These are phyloP conservation scores for Spisula solida DNA, from an alignment of 2,888 invertebrate genomes.

Conservation along the genomic window DNA sequence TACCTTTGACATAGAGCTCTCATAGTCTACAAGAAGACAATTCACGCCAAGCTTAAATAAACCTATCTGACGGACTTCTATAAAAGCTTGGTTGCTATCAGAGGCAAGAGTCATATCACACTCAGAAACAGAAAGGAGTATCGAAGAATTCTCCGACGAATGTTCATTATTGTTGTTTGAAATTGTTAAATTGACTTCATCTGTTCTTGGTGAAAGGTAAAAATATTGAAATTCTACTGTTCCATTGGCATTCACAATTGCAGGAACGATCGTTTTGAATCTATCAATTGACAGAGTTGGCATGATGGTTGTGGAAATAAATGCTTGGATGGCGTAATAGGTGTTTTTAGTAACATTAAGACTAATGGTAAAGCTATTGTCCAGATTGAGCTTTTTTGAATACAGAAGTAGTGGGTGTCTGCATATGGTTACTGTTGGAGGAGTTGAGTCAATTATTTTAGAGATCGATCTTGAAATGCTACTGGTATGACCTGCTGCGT, in stretches of 20 bases:
- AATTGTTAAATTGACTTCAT: conserved; percentile 12
- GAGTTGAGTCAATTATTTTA: conserved; percentile 61
- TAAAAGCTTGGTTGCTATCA: neutral
- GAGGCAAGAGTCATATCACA: neutral
- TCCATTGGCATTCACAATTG: conserved; percentile 30
- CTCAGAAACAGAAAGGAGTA: neutral
- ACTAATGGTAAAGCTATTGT: neutral
- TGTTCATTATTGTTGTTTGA: conserved; percentile 10
- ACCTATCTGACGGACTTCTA: conserved; percentile 31
- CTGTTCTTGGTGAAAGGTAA: conserved; percentile 34
- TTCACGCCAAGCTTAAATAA: neutral
- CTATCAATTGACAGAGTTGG: conserved; percentile 20
- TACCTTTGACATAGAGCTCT: conserved; percentile 38
- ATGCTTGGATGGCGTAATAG: conserved; percentile 35
- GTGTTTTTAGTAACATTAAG: conserved; percentile 24
- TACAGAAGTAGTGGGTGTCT: neutral
- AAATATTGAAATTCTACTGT: conserved; percentile 31
- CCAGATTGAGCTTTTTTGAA: neutral
- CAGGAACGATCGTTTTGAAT: conserved; percentile 17
- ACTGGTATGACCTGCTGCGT: conserved; percentile 67
- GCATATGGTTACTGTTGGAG: conserved; percentile 59
- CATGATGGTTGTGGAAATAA: neutral
- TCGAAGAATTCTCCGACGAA: neutral
- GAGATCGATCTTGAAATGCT: conserved; percentile 35
- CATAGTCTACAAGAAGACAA: conserved; percentile 24